A percentile compares a stretch with the other conserved stretches of the same genome.
Conservation (phyloP, 92 coral and sea anemone species). For the Epizoanthus rinbou region DNA sequence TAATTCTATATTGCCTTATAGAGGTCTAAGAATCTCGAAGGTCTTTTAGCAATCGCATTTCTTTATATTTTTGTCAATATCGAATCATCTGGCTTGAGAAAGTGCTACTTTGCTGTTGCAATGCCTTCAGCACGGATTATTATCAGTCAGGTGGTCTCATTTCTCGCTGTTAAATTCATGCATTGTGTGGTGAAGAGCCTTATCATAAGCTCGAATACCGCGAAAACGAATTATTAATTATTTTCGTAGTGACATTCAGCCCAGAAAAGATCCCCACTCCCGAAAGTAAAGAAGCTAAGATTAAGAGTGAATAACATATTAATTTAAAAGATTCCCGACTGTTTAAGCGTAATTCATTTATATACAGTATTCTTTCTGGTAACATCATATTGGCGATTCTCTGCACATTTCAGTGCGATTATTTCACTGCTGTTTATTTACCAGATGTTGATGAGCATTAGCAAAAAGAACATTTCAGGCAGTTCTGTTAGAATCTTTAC, state of each 20-base stretch:
- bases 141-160: neutral
- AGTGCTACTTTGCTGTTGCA: neutral
- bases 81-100: neutral
- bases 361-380: too few species aligned
- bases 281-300: too few species aligned
- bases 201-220: constrained; percentile 19
- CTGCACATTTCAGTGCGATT: too few species aligned
- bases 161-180: neutral
- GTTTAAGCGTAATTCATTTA: too few species aligned
- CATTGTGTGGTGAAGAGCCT: neutral
- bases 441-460: too few species aligned
- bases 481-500: too few species aligned
- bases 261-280: neutral
- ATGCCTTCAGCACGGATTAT: neutral
- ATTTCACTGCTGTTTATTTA: too few species aligned
- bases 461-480: too few species aligned
- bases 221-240: neutral
- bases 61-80: neutral
- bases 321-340: too few species aligned
- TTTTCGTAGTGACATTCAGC: neutral
- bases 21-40: neutral
- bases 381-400: too few species aligned
- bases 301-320: too few species aligned
- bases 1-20: neutral
- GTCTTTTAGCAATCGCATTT: neutral